Percentiles rank a stretch among this genome's conserved stretches.
Conservation (phyloP, 2,888 invertebrate species). For the Apamea monoglypha region DNA sequence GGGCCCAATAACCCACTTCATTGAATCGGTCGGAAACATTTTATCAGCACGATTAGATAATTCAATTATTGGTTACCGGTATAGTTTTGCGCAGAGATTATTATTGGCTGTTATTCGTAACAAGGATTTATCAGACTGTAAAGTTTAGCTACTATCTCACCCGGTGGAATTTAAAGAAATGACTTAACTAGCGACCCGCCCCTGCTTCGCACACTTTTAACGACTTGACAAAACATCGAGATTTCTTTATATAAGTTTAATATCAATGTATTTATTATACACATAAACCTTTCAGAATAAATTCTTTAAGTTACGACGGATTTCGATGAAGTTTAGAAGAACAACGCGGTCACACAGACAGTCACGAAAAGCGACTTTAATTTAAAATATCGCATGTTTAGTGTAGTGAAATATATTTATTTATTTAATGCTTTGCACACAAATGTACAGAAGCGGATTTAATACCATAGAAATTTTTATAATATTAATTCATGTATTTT, state of each 20-base stretch:
- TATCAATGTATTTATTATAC: background rate
- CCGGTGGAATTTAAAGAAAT: background rate
- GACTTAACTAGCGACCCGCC: background rate
- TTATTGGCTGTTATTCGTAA: background rate
- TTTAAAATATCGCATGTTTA: background rate
- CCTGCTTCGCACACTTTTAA: background rate
- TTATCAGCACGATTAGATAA: background rate
- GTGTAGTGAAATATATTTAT: background rate
- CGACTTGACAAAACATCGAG: background rate
- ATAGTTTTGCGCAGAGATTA: background rate
- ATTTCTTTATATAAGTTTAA: background rate
- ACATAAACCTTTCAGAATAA: background rate
- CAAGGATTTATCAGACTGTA: background rate
- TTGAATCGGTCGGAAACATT: slow-evolving; percentile 16
- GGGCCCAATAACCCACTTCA: slow-evolving; percentile 17
- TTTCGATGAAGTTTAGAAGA: background rate
- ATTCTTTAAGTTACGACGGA: no score
- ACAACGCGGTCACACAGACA: background rate
- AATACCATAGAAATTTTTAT: background rate
- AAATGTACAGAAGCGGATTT: background rate
- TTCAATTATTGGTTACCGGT: slow-evolving; percentile 32
- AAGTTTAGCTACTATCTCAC: background rate
- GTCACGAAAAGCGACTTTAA: background rate
- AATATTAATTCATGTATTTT: background rate
- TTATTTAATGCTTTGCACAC: background rate